A percentile compares a stretch with the other conserved stretches of the same genome.
These are phyloP conservation scores for Gila orcuttii DNA, from an alignment of 2,113 vertebrate genomes.

Conservation along the genomic window DNA sequence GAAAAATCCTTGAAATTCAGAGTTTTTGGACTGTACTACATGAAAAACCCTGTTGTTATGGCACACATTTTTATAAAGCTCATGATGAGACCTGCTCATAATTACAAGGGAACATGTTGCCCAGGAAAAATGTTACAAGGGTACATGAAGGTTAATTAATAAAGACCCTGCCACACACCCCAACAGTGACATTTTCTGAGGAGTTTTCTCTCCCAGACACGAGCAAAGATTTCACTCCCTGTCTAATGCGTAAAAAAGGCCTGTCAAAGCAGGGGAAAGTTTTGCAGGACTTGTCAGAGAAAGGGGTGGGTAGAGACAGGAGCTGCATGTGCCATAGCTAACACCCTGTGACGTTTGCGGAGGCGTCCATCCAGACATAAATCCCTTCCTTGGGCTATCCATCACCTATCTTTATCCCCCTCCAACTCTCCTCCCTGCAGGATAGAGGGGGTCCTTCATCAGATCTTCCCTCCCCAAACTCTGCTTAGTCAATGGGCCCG, in stretches of 20 bases:
- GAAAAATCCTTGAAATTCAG: neutral
- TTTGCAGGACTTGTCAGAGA: slow-evolving; percentile 61
- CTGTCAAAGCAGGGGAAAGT: slow-evolving; percentile 15
- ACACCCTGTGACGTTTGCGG: slow-evolving; percentile 51
- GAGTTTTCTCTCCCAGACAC: slow-evolving; percentile 15
- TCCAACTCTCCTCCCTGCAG: slow-evolving; percentile 36
- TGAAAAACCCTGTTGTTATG: neutral
- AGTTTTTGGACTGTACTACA: neutral
- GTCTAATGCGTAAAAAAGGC: slow-evolving; percentile 19
- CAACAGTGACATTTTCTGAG: slow-evolving; percentile 11
- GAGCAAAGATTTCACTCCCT: slow-evolving; percentile 1
- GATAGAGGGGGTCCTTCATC: slow-evolving; percentile 22
- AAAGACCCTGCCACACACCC: slow-evolving; percentile 35
- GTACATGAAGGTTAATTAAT: slow-evolving; percentile 46
- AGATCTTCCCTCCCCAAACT: slow-evolving; percentile 2
- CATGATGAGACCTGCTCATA: slow-evolving; percentile 1
- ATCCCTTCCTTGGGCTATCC: slow-evolving; percentile 49
- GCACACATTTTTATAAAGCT: neutral
- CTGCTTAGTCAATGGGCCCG: slow-evolving; percentile 32
- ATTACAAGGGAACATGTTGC: neutral
- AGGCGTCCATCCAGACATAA: slow-evolving; percentile 45
- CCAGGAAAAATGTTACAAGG: slow-evolving; percentile 23
- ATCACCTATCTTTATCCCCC: slow-evolving; percentile 40
- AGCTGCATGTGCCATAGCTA: slow-evolving; percentile 58
- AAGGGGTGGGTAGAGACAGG: slow-evolving; percentile 65